Conservation (phyloP, 1,140 invertebrate genomes). For the Ruditapes philippinarum region DNA sequence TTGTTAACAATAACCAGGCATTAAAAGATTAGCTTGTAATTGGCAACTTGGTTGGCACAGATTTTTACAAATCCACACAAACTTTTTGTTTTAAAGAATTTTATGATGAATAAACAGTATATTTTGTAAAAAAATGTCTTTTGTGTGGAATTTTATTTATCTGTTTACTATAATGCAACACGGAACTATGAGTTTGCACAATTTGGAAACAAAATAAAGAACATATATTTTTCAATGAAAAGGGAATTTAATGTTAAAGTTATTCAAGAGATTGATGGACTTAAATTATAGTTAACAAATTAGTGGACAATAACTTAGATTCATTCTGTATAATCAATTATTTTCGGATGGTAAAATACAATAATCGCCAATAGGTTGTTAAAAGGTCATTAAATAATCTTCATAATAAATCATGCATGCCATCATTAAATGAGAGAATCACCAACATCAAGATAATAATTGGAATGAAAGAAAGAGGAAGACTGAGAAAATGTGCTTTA, state of each 20-base stretch:
- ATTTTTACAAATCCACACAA: background rate
- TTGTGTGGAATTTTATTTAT: background rate
- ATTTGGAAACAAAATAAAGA: background rate
- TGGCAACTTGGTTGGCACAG: constrained; percentile 35
- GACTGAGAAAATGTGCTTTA: no score
- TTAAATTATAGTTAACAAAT: background rate
- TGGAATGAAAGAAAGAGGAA: no score
- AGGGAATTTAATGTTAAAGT: background rate
- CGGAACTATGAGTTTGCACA: background rate
- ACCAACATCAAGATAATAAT: no score
- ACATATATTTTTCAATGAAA: background rate
- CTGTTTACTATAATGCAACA: background rate
- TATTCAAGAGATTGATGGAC: background rate
- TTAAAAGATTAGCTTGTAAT: background rate
- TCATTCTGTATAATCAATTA: no score
- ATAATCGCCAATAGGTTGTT: background rate
- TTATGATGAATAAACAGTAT: constrained; percentile 28
- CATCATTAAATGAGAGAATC: background rate
- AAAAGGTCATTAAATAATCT: background rate
- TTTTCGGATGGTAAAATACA: background rate
- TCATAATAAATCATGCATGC: background rate
- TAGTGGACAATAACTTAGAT: no score
- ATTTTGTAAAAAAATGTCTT: background rate
- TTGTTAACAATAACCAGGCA: constrained; percentile 10
- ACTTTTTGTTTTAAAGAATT: constrained; percentile 14